Evolutionary conservation across 2,888 invertebrate genomes (phyloP), one percentile per base, ranked within the genome.

Genomic region (Drosophila leonis): DNA sequence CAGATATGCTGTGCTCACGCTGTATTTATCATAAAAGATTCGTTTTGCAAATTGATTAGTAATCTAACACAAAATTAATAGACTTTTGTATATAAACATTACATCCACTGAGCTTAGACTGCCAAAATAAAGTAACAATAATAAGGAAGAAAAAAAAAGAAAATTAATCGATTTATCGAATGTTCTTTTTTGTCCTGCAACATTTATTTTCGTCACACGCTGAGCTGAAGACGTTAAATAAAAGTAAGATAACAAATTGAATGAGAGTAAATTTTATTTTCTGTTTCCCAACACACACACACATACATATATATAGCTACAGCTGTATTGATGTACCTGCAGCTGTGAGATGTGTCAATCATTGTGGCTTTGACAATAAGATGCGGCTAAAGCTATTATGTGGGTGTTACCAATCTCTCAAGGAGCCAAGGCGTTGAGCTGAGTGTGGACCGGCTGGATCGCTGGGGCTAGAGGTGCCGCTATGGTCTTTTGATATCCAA

Each of bases 181-280:
- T 20, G 7, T 71, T 46, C 20, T 5, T 29, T 9, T 24, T n/a
- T 35, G n/a, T n/a, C 20, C 27, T 8, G 13, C 1, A 24, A 51
- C 51, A 67, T 76, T 60, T 82, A 54, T 73, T 83, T 66, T 72
- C 59, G 57, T 68, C 68, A 56, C 41, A 37, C 18, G 20, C 37
- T 35, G 46, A 46, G 63, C 62, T 46, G 64, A 61, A 35, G 54
- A 63, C 56, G 52, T 76, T 69, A 64, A 79, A 62, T 64, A 49
- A 69, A 59, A 49, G 77, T 60, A 51, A 52, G 33, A 69, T 46
- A 60, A 64, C 60, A 72, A 73, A 80, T 72, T 59, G 69, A 83
- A 85, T 72, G 46, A 75, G 60, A 57, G 59, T 65, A 67, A 67
- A 79, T 71, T 67, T 71, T 54, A 39, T 54, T 54, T 78, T 66